phyloP scores from a whole-genome alignment of 1,140 invertebrate genomes.

The Hyles vespertilio region DNA sequence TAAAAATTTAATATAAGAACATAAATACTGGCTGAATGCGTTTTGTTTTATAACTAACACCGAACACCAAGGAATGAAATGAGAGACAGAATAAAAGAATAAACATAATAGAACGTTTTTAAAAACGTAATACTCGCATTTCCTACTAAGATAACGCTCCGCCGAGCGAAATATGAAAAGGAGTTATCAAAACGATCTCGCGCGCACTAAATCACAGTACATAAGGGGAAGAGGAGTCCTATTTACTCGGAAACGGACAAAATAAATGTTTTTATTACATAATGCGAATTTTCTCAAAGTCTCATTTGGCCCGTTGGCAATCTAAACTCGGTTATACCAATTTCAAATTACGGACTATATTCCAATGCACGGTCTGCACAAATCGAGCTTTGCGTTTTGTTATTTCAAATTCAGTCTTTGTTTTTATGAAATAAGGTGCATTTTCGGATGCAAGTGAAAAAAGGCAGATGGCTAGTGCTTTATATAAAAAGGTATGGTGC shows the following conservation, averaged over 20 bases:
- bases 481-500: constrained; percentile 67
- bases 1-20: neutral
- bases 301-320: constrained; percentile 35
- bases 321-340: constrained; percentile 25
- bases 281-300: constrained; percentile 70
- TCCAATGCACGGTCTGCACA: constrained; percentile 19
- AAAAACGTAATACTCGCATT: constrained; percentile 42
- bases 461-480: constrained; percentile 32
- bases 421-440: constrained; percentile 13
- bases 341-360: constrained; percentile 31
- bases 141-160: constrained; percentile 69
- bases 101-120: constrained; percentile 13
- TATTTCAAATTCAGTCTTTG: constrained; percentile 27
- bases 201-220: constrained; percentile 72
- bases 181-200: constrained; percentile 71
- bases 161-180: constrained; percentile 67
- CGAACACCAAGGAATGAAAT: constrained; percentile 20
- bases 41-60: constrained; percentile 13
- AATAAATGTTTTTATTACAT: constrained; percentile 76
- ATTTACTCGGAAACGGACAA: constrained; percentile 72
- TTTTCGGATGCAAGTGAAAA: constrained; percentile 21
- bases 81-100: constrained; percentile 10
- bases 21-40: neutral
- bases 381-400: constrained; percentile 10
- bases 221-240: constrained; percentile 70